Conservation (phyloP, 1,140 invertebrate species). For the Sipha flava region DNA sequence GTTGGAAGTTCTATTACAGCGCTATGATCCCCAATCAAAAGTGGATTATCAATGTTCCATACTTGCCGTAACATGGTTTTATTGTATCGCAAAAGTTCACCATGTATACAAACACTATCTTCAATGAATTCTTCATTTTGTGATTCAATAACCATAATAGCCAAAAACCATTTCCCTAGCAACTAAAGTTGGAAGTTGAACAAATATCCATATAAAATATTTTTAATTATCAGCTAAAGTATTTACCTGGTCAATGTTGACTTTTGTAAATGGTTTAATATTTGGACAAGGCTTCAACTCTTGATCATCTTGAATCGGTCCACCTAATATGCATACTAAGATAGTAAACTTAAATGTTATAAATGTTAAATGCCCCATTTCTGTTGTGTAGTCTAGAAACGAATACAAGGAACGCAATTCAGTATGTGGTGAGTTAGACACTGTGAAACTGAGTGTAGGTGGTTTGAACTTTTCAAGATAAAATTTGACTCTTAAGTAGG, state of each 20-base stretch:
- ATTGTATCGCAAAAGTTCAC: constrained; percentile 35
- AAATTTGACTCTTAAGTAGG: background rate
- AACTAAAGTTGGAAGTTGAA: constrained; percentile 9
- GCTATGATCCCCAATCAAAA: constrained; percentile 20
- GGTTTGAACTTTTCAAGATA: background rate
- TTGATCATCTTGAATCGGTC: background rate
- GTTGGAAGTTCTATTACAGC: constrained; percentile 36
- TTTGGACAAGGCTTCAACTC: constrained; percentile 4
- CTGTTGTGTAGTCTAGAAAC: background rate
- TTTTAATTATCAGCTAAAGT: background rate
- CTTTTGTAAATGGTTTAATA: background rate
- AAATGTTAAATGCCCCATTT: background rate
- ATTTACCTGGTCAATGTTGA: background rate
- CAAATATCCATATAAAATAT: background rate
- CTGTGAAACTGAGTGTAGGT: background rate
- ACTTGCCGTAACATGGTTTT: constrained; percentile 32
- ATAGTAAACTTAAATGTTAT: background rate
- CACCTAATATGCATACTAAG: background rate
- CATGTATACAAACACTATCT: constrained; percentile 35
- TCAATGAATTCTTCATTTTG: constrained; percentile 36
- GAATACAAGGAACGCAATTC: background rate
- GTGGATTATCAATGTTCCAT: constrained; percentile 36
- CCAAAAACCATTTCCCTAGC: constrained; percentile 37
- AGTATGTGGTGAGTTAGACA: background rate
- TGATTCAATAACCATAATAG: constrained; percentile 36